Evolutionary conservation across 2,113 vertebrate species (phyloP).

Genomic region (Scartelaos histophorus): DNA sequence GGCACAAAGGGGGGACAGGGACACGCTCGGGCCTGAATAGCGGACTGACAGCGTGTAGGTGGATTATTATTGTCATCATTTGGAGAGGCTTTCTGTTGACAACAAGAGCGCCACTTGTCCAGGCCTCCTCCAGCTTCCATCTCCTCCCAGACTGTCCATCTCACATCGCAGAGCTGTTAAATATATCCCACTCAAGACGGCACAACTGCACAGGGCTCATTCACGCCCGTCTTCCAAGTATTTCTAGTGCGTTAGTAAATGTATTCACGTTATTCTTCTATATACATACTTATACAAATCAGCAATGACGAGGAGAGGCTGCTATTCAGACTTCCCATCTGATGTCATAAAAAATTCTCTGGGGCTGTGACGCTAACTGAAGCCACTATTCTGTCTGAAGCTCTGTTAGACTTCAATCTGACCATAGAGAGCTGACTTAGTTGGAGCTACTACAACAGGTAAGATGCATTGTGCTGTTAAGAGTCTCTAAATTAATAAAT

Average conservation of each 20-base stretch:
- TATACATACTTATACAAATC: no score
- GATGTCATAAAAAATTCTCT: no score
- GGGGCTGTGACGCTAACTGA: no score
- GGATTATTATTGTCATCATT: slow-evolving; percentile 67
- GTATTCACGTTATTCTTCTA: no score
- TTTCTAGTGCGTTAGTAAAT: neutral
- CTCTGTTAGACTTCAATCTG: no score
- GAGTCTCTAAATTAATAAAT: no score
- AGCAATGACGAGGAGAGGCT: no score
- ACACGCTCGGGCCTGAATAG: slow-evolving; percentile 42
- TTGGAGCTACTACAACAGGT: no score
- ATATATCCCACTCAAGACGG: slow-evolving; percentile 50
- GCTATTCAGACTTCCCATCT: no score
- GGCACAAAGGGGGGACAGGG: slow-evolving; percentile 43
- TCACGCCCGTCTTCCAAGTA: neutral
- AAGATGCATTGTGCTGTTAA: no score
- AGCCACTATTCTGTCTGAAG: no score
- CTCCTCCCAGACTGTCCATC: slow-evolving; percentile 55
- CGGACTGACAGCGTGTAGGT: slow-evolving; percentile 66
- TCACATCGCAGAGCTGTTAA: slow-evolving; percentile 59
- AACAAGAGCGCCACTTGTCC: slow-evolving; percentile 61
- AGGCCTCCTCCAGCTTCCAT: slow-evolving; percentile 50
- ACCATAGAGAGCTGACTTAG: no score
- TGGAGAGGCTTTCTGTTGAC: slow-evolving; percentile 69
- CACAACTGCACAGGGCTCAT: slow-evolving; percentile 6